Evolutionary conservation across 2,113 vertebrate species (phyloP), one percentile per base, ranked within the genome.

Genomic region (Lamprologus tigripictilis): DNA sequence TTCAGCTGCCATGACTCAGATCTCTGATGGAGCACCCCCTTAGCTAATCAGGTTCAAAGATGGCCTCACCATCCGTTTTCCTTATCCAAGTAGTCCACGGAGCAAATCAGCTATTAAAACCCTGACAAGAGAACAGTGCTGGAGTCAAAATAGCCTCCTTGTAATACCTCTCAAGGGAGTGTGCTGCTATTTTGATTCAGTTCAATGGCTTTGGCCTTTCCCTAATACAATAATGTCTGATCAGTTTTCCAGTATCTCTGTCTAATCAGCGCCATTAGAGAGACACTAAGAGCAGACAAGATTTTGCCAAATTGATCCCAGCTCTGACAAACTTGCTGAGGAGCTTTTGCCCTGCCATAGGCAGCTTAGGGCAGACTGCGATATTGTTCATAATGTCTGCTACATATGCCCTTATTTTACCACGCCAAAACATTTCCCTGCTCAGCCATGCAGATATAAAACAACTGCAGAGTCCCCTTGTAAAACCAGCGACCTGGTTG

Each of bases 1-100:
- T 89, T 94, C 90, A 91, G 92, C 88, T 51, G 90, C 89, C 88
- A 61, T 87, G 92, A 91, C 89, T 94, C 91, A 90, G 89, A 91
- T 92, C 87, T 86, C 89, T 61, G 86, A 88, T 80, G 88, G 85
- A 79, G 85, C 57, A 78, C 89, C 86, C 90, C 88, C 76, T 88
- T 78, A 68, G 87, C 79, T 85, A 82, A 94, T 94, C 91, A 89
- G 78, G 91, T 84, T 61, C 73, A 84, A 78, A 84, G 82, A 94
- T 40, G 79, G 83, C 17, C 80, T 7, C 37, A 84, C 85, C 35
- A 82, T 86, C 85, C 45, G 14, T 87, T 90, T 89, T 63, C 86
- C 92, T 89, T 84, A 90, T 90, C 86, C 58, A 85, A 91, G 63
- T 40, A 51, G 68, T 83, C 66, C 40, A 86, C 2, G 21, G 81